Conservation (phyloP, 2,113 vertebrate genomes). For the Elephantulus edwardii region DNA sequence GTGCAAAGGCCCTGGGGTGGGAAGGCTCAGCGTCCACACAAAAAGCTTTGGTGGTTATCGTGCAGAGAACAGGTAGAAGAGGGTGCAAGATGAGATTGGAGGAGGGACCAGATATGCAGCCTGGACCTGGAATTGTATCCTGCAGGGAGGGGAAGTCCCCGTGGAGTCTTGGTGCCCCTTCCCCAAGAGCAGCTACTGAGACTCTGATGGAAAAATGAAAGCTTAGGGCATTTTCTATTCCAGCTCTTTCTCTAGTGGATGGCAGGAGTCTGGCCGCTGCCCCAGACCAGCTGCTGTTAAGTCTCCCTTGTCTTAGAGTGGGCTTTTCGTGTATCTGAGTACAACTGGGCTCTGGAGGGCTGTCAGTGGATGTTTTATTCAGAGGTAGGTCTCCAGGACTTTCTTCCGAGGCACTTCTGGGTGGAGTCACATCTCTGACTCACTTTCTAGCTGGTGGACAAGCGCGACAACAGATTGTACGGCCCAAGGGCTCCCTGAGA, state of each 20-base stretch:
- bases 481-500: neutral
- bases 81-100: neutral
- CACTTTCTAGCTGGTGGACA: neutral
- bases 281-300: neutral
- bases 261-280: neutral
- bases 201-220: neutral
- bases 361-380: neutral
- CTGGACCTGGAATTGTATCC: neutral
- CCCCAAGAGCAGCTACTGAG: neutral
- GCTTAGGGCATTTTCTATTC: too few relatives aligned
- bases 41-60: neutral
- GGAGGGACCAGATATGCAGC: too few relatives aligned
- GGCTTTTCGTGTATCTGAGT: neutral
- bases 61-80: neutral
- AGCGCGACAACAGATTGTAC: neutral
- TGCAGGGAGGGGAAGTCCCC: neutral
- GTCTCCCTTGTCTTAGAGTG: too few relatives aligned
- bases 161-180: fast-evolving
- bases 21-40: neutral
- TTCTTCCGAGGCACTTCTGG: neutral
- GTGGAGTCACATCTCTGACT: neutral
- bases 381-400: neutral
- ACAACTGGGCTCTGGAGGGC: neutral
- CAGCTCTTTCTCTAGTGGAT: neutral
- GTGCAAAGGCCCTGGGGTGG: constrained; percentile 53